Conservation (phyloP, 2,797 vertebrate genomes). For the Mormyrus hasselquistii region DNA sequence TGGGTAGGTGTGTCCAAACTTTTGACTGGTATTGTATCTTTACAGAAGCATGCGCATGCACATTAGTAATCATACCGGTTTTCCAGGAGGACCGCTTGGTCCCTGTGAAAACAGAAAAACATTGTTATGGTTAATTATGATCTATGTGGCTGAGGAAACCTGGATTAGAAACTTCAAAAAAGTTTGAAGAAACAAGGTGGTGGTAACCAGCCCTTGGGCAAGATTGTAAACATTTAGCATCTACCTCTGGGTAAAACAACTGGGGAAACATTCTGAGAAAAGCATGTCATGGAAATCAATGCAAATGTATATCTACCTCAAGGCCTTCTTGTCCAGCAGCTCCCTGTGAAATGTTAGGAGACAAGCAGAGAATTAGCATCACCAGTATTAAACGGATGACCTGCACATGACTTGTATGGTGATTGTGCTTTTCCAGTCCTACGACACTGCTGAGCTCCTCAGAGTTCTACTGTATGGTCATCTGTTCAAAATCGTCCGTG, state of each 20-base stretch:
- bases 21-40: not conserved
- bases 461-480: not conserved
- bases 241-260: not conserved
- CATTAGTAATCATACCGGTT: constrained; percentile 56
- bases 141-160: not conserved
- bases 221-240: not conserved
- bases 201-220: not conserved
- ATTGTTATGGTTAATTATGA: constrained; percentile 18
- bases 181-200: not conserved
- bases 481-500: not conserved
- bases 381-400: not conserved
- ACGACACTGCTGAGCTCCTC: not conserved
- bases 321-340: constrained; percentile 70
- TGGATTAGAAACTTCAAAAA: not conserved
- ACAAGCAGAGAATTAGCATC: constrained; percentile 8
- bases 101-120: constrained; percentile 59
- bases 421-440: not conserved
- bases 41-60: not conserved
- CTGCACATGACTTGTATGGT: not conserved
- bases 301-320: constrained; percentile 59
- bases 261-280: not conserved
- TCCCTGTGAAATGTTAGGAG: constrained; percentile 54
- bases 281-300: not conserved
- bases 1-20: not conserved
- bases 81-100: constrained; percentile 68